Percentiles rank a stretch among this genome's conserved stretches.
Conservation (phyloP, 2,797 vertebrate genomes). For the Triplophysa yarkandensis region DNA sequence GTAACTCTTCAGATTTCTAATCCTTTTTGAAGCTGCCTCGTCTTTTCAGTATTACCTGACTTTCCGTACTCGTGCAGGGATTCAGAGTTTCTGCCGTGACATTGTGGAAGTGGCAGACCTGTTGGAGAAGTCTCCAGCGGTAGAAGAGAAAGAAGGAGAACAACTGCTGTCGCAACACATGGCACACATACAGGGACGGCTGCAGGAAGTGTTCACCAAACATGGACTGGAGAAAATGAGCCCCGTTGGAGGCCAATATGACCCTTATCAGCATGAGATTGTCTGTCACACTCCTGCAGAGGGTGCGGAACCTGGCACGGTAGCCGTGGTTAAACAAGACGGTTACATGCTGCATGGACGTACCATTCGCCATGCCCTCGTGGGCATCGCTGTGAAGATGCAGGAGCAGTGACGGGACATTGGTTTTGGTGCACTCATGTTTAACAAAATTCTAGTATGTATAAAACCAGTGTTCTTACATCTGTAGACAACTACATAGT, state of each 20-base stretch:
- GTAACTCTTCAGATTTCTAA: conserved; percentile 61
- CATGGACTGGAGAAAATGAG: conserved; percentile 85
- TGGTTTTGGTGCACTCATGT: background rate
- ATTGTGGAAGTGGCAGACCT: conserved; percentile 85
- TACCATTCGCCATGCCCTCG: conserved; percentile 82
- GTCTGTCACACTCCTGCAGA: conserved; percentile 80
- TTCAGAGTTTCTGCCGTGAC: conserved; percentile 87
- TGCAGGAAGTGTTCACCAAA: conserved; percentile 82
- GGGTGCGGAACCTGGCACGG: conserved; percentile 75
- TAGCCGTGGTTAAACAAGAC: conserved; percentile 79
- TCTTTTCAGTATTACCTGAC: background rate
- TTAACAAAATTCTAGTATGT: background rate
- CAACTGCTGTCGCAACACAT: conserved; percentile 74
- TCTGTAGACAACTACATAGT: conserved; percentile 10
- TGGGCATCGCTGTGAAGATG: conserved; percentile 81
- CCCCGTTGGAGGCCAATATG: conserved; percentile 79
- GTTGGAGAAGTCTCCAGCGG: conserved; percentile 73
- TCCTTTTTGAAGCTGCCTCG: background rate
- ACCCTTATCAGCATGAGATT: conserved; percentile 85
- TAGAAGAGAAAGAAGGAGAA: conserved; percentile 56
- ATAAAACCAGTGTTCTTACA: conserved; percentile 13
- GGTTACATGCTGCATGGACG: conserved; percentile 86
- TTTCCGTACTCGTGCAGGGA: conserved; percentile 66
- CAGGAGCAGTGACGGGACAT: conserved; percentile 64
- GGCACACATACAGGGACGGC: conserved; percentile 74